Evolutionary conservation across 2,888 invertebrate species (phyloP).

Genomic region (Acronicta psi): DNA sequence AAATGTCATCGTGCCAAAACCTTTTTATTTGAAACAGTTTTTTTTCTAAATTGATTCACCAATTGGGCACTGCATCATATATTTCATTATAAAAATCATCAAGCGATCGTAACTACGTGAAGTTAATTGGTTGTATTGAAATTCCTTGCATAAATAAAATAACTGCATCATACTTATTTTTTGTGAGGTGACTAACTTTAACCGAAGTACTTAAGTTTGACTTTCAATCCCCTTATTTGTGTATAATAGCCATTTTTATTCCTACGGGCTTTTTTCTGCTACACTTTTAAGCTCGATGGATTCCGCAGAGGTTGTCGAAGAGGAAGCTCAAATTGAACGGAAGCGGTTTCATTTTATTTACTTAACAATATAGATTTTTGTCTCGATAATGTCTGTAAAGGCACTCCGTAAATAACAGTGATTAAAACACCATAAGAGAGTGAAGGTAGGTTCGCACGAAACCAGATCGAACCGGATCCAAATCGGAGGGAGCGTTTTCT

Average conservation of each 20-base stretch:
- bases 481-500: constrained; percentile 82
- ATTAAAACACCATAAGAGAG: constrained; percentile 83
- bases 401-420: constrained; percentile 71
- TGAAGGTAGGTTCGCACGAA: constrained; percentile 80
- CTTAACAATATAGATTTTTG: constrained; percentile 62
- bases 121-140: constrained; percentile 25
- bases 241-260: constrained; percentile 4
- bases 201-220: constrained; percentile 7
- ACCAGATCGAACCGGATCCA: constrained; percentile 86
- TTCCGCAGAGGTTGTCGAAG: constrained; percentile 25
- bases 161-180: constrained; percentile 1
- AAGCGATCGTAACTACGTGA: constrained; percentile 8
- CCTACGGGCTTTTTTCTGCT: background rate
- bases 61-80: constrained; percentile 5
- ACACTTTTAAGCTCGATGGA: constrained; percentile 17
- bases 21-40: constrained; percentile 28
- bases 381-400: constrained; percentile 60
- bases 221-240: constrained; percentile 9
- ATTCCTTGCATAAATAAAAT: constrained; percentile 20
- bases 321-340: constrained; percentile 36
- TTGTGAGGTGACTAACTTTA: constrained; percentile 19
- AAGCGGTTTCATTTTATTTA: constrained; percentile 49
- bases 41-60: constrained; percentile 38
- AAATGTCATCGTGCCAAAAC: constrained; percentile 54
- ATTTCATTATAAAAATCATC: constrained; percentile 14